These are phyloP conservation scores for Coccyzus lansbergi DNA, from an alignment of 2,797 vertebrate genomes.

Conservation along the genomic window DNA sequence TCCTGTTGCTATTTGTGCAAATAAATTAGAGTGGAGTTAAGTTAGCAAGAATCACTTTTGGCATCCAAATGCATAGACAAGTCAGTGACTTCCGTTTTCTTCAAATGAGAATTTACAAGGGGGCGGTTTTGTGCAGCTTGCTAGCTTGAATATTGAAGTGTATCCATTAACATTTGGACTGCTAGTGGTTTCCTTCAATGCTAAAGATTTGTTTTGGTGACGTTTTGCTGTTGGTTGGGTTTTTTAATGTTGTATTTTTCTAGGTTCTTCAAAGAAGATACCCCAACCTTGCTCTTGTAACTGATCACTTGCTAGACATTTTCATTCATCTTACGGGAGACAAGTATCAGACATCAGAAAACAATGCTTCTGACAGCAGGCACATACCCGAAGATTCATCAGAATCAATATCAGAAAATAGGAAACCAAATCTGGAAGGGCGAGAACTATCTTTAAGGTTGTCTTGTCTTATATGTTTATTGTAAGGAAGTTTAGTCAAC, in stretches of 20 bases:
- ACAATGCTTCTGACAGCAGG: neutral
- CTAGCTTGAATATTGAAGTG: neutral
- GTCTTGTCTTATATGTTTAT: neutral
- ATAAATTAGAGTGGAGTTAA: neutral
- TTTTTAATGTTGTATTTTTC: neutral
- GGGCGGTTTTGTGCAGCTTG: neutral
- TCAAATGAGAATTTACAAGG: neutral
- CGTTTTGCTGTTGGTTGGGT: neutral
- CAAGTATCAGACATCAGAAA: conserved; percentile 75
- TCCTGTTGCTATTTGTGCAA: neutral
- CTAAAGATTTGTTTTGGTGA: neutral
- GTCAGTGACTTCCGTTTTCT: neutral
- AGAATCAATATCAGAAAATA: conserved; percentile 74
- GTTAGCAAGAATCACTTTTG: neutral
- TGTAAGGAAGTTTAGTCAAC: neutral
- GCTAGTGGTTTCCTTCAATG: neutral
- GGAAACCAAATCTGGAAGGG: conserved; percentile 84
- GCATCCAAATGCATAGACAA: neutral
- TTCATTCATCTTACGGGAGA: conserved; percentile 90
- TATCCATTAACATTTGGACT: neutral
- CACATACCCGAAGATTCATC: neutral
- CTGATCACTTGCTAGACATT: conserved; percentile 90
- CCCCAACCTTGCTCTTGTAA: conserved; percentile 80
- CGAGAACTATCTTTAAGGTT: conserved; percentile 93
- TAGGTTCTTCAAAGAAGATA: conserved; percentile 87